phyloP scores from a whole-genome alignment of 2,797 vertebrate genomes.

The Sebastes matsubarae region DNA sequence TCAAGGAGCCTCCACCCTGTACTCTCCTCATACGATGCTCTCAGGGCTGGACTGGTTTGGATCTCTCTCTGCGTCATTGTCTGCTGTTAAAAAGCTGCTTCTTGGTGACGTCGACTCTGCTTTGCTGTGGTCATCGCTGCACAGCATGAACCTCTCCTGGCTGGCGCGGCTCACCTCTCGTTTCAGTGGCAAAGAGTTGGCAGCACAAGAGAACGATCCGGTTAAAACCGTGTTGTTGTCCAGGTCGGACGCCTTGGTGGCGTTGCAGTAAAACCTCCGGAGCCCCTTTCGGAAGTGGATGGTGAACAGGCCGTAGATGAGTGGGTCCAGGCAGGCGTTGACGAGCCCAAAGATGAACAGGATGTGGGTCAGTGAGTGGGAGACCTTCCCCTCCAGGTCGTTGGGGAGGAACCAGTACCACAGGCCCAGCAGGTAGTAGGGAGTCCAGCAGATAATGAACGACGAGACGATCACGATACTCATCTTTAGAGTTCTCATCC shows the following conservation, averaged over 20 bases:
- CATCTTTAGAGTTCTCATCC: constrained; percentile 93
- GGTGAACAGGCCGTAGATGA: constrained; percentile 91
- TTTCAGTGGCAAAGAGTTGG: constrained; percentile 65
- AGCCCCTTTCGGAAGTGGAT: constrained; percentile 78
- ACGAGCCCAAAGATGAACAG: constrained; percentile 95
- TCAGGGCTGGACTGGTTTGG: constrained; percentile 24
- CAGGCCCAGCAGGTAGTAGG: constrained; percentile 94
- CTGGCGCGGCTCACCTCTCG: constrained; percentile 36
- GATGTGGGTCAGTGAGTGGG: constrained; percentile 88
- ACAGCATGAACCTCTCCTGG: constrained; percentile 49
- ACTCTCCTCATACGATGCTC: constrained; percentile 40
- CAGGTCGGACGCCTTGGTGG: constrained; percentile 29
- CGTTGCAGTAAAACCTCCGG: constrained; percentile 56
- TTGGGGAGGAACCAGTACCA: constrained; percentile 97
- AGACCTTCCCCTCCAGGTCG: constrained; percentile 85
- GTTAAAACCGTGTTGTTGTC: constrained; percentile 75
- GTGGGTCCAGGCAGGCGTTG: constrained; percentile 93
- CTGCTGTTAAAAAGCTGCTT: constrained; percentile 37
- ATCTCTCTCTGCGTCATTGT: constrained; percentile 6
- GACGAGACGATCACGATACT: constrained; percentile 93
- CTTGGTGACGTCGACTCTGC: constrained; percentile 14
- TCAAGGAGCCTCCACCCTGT: not conserved
- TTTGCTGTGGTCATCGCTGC: constrained; percentile 19
- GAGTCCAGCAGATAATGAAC: constrained; percentile 95
- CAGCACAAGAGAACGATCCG: constrained; percentile 68